Evolutionary conservation across 2,888 invertebrate species (phyloP).

Genomic region (Drosophila pseudotalamancana): DNA sequence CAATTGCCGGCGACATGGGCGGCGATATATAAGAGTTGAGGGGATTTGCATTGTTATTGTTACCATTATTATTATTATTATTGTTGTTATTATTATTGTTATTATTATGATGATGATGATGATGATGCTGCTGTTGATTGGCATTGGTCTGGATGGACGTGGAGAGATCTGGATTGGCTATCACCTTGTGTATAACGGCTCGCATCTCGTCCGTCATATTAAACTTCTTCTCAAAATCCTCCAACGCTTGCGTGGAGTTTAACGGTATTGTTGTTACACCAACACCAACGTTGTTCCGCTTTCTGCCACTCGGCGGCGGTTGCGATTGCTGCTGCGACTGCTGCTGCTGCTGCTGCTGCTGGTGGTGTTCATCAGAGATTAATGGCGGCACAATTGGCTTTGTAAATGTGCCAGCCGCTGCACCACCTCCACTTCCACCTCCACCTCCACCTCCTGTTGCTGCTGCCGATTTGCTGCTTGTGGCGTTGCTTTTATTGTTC

Average conservation of each 20-base stretch:
- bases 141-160: conserved; percentile 83
- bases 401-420: conserved; percentile 58
- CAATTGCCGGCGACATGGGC: conserved; percentile 82
- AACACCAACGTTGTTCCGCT: conserved; percentile 19
- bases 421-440: no score
- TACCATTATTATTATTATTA: conserved; percentile 2
- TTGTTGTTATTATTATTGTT: conserved; percentile 11
- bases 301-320: conserved; percentile 22
- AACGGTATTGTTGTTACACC: conserved; percentile 71
- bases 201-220: conserved; percentile 84
- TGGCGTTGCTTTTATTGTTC: conserved; percentile 12
- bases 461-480: neutral
- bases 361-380: conserved; percentile 47
- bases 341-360: conserved; percentile 3
- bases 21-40: conserved; percentile 82
- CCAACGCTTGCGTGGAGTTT: conserved; percentile 78
- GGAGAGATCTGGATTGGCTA: conserved; percentile 83
- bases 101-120: conserved; percentile 9
- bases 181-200: conserved; percentile 83
- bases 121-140: conserved; percentile 7
- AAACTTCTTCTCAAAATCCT: conserved; percentile 82
- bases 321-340: neutral
- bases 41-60: conserved; percentile 29
- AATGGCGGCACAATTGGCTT: conserved; percentile 66
- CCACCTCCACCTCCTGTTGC: conserved; percentile 4